Conservation (phyloP, 2,797 vertebrate species). For the Taeniopygia guttata region DNA sequence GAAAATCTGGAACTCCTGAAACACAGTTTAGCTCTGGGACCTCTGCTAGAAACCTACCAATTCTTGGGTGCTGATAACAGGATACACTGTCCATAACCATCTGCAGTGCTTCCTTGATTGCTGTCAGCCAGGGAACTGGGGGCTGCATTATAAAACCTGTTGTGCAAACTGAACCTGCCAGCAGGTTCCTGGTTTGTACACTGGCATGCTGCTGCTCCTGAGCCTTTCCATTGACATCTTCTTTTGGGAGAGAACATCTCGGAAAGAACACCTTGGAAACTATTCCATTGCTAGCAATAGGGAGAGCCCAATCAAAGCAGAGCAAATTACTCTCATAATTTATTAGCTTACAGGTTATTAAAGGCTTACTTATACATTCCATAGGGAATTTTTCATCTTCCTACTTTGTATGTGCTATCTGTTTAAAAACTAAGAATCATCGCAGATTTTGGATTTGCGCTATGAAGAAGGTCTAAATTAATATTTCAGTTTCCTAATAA, state of each 20-base stretch:
- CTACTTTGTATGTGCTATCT: neutral
- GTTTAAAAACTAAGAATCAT: neutral
- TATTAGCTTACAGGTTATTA: neutral
- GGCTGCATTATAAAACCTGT: neutral
- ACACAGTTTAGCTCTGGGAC: neutral
- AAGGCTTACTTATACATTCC: neutral
- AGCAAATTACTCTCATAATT: neutral
- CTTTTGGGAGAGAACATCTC: neutral
- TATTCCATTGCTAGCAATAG: neutral
- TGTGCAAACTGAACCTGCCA: neutral
- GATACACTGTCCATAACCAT: neutral
- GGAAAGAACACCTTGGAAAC: accelerated
- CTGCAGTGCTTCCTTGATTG: neutral
- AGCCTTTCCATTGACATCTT: neutral
- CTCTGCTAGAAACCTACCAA: neutral
- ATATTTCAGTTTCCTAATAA: neutral
- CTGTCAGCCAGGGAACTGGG: neutral
- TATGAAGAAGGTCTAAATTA: neutral
- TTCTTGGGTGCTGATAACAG: neutral
- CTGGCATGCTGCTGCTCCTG: neutral
- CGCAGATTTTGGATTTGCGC: neutral
- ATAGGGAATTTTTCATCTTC: neutral
- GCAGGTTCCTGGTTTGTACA: neutral
- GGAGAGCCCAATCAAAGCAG: neutral
- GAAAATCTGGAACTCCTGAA: neutral